Conservation (phyloP, 2,113 vertebrate genomes). For the Dermatemys mawii region DNA sequence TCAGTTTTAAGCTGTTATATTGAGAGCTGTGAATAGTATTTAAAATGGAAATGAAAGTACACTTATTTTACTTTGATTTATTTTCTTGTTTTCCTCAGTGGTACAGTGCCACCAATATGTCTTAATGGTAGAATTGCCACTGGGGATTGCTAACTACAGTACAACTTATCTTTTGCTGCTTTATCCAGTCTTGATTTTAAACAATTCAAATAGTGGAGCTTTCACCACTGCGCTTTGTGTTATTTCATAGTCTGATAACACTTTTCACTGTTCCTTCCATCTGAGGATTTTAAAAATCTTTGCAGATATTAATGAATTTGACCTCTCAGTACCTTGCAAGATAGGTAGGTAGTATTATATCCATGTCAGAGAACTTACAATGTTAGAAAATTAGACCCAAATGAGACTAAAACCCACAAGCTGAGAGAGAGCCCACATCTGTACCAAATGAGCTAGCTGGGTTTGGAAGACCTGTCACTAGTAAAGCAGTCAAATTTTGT, state of each 20-base stretch:
- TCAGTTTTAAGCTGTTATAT: not conserved
- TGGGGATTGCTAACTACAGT: not conserved
- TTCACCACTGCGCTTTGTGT: not conserved
- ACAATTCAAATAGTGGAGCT: not conserved
- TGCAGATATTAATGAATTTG: not conserved
- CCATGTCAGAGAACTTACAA: not conserved
- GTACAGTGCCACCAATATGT: not conserved
- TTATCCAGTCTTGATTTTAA: constrained; percentile 18
- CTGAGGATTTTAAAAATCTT: not conserved
- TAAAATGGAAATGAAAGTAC: not conserved
- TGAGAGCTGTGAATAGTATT: accelerated
- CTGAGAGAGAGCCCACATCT: not conserved
- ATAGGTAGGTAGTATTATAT: not conserved
- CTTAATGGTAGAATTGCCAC: not conserved
- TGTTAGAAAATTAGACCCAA: not conserved
- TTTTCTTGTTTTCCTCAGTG: not conserved
- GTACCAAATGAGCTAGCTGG: not conserved
- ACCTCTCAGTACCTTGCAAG: not conserved
- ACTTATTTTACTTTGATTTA: not conserved
- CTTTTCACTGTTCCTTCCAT: not conserved
- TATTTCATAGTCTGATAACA: not conserved
- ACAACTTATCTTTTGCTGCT: not conserved
- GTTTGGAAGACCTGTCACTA: not conserved
- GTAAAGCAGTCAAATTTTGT: not conserved
- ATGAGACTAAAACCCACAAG: not conserved